Evolutionary conservation across 2,797 vertebrate species (phyloP).

Genomic region (Crocodylus rhombifer): DNA sequence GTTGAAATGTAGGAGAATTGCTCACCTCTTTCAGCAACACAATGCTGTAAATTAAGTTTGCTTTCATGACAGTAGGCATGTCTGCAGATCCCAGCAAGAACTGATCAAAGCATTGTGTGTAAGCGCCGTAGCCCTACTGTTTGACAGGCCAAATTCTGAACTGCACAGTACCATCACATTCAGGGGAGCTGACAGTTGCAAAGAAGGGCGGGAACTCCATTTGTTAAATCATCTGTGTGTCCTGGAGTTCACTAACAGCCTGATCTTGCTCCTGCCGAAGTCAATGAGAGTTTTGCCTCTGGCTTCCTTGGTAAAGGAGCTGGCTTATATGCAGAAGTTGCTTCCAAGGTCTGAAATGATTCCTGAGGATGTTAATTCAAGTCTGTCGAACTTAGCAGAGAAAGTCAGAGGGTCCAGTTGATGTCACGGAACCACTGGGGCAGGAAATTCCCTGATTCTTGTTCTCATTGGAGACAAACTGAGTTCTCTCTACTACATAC

Average conservation of each 20-base stretch:
- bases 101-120: neutral
- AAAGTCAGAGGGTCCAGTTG: neutral
- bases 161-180: rapidly evolving
- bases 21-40: conserved; percentile 31
- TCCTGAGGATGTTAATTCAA: neutral
- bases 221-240: neutral
- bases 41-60: conserved; percentile 37
- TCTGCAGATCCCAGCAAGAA: neutral
- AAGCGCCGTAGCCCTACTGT: rapidly evolving
- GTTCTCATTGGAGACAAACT: rapidly evolving
- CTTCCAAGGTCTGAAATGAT: neutral
- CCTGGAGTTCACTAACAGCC: neutral
- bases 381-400: neutral
- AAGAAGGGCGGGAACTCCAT: conserved; percentile 30
- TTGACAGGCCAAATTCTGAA: neutral
- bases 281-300: neutral
- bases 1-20: conserved; percentile 51
- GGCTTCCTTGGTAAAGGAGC: neutral
- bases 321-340: neutral
- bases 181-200: neutral
- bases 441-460: neutral
- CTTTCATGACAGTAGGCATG: neutral
- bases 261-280: neutral
- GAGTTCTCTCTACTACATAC: no score
- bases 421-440: neutral